Conservation (phyloP, 2,888 invertebrate genomes). For the Gymnoscelis rufifasciata region DNA sequence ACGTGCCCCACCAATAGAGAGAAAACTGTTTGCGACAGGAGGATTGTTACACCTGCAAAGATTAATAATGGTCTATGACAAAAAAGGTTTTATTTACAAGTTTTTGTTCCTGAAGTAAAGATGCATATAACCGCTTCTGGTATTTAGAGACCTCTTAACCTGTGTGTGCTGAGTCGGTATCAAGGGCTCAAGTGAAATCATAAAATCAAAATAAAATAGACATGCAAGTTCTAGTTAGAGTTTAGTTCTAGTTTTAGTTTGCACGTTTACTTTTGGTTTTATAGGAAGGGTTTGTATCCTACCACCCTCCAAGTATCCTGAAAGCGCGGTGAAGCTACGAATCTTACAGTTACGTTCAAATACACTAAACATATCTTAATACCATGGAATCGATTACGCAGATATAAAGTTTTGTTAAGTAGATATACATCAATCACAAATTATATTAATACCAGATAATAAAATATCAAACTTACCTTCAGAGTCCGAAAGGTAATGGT, state of each 20-base stretch:
- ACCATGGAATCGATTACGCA: slow-evolving; percentile 73
- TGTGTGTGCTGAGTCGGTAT: slow-evolving; percentile 75
- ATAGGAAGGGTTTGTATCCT: slow-evolving; percentile 33
- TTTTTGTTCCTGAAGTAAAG: slow-evolving; percentile 30
- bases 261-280: slow-evolving; percentile 31
- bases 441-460: slow-evolving; percentile 22
- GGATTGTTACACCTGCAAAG: slow-evolving; percentile 98
- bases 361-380: slow-evolving; percentile 42
- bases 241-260: slow-evolving; percentile 41
- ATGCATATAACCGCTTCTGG: slow-evolving; percentile 40
- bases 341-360: slow-evolving; percentile 21
- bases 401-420: slow-evolving; percentile 31
- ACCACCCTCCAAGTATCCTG: slow-evolving; percentile 76
- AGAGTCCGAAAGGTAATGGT: slow-evolving; percentile 32
- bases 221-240: slow-evolving; percentile 65
- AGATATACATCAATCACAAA: slow-evolving; percentile 30
- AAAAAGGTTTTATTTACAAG: slow-evolving; percentile 49
- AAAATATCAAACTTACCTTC: slow-evolving; percentile 61
- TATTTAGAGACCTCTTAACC: slow-evolving; percentile 42
- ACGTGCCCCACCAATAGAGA: slow-evolving; percentile 99
- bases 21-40: slow-evolving; percentile 99
- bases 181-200: slow-evolving; percentile 72
- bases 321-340: slow-evolving; percentile 27
- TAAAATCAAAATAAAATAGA: slow-evolving; percentile 65
- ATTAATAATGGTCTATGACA: slow-evolving; percentile 75